phyloP scores from a whole-genome alignment of 2,888 invertebrate genomes.

The Cryptops parisi region DNA sequence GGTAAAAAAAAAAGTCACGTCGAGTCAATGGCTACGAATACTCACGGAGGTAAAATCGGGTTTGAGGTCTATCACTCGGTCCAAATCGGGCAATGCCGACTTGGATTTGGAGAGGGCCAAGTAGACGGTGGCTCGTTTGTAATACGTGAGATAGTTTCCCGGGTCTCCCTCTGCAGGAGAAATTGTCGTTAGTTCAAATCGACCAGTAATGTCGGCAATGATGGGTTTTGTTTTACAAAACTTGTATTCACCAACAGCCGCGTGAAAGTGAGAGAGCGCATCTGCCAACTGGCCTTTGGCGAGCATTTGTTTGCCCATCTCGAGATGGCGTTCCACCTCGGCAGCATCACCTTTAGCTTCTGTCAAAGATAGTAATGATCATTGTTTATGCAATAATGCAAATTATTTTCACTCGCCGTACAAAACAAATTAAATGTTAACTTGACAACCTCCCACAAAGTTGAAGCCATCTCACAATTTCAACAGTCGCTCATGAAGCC shows the following conservation, averaged over 20 bases:
- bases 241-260: slow-evolving; percentile 70
- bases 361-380: too few relatives aligned
- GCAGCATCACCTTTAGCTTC: too few relatives aligned
- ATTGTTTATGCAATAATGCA: too few relatives aligned
- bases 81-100: slow-evolving; percentile 86
- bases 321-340: slow-evolving; percentile 85
- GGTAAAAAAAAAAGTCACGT: not conserved
- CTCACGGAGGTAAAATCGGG: slow-evolving; percentile 82
- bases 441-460: too few relatives aligned
- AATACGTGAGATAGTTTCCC: slow-evolving; percentile 87
- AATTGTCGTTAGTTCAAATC: too few relatives aligned
- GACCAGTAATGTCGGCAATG: not conserved
- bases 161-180: slow-evolving; percentile 81
- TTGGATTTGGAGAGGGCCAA: slow-evolving; percentile 90
- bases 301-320: slow-evolving; percentile 80
- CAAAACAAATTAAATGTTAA: too few relatives aligned
- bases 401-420: too few relatives aligned
- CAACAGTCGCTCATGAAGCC: too few relatives aligned
- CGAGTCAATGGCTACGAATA: too few relatives aligned
- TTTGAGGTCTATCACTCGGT: slow-evolving; percentile 80
- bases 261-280: slow-evolving; percentile 93
- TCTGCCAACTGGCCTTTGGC: slow-evolving; percentile 87
- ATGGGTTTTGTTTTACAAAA: too few relatives aligned
- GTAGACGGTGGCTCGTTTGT: slow-evolving; percentile 89
- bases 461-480: too few relatives aligned